A percentile compares a stretch with the other conserved stretches of the same genome.
These are phyloP conservation scores for Enteromius fasciolatus DNA, from an alignment of 2,797 vertebrate genomes.

Conservation along the genomic window DNA sequence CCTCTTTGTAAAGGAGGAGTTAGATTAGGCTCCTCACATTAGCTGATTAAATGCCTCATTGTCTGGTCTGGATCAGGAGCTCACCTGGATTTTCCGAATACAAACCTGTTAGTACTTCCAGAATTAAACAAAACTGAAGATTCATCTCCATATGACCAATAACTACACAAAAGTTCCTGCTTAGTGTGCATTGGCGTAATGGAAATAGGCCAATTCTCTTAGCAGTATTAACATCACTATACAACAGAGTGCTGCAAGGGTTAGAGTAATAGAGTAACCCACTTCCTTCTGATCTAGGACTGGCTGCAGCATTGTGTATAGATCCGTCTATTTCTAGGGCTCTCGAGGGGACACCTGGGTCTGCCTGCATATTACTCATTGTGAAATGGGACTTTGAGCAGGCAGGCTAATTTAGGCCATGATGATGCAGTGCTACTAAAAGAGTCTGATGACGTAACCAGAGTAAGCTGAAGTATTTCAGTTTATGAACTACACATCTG, in stretches of 20 bases:
- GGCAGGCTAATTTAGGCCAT: conserved; percentile 49
- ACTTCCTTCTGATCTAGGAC: conserved; percentile 75
- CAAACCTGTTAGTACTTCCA: neutral
- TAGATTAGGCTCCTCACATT: conserved; percentile 18
- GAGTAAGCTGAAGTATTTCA: conserved; percentile 6
- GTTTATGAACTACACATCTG: neutral
- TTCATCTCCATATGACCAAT: conserved; percentile 18
- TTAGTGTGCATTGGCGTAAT: conserved; percentile 55
- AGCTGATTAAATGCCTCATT: conserved; percentile 36
- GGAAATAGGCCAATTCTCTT: conserved; percentile 62
- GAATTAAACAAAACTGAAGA: neutral
- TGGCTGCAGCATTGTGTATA: conserved; percentile 53
- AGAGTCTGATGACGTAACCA: neutral
- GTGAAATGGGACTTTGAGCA: conserved; percentile 51
- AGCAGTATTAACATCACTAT: conserved; percentile 56
- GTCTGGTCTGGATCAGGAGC: neutral
- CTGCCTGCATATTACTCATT: conserved; percentile 53
- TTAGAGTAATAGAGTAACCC: conserved; percentile 71
- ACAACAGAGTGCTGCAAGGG: conserved; percentile 52
- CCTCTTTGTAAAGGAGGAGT: conserved; percentile 15
- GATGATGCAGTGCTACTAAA: conserved; percentile 30
- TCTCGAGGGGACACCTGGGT: conserved; percentile 56
- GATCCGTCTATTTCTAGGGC: conserved; percentile 64
- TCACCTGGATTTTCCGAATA: neutral
- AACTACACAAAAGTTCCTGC: conserved; percentile 17